Base-by-base conservation (phyloP, 2,113 vertebrate genomes). In the Sula dactylatra region DNA sequence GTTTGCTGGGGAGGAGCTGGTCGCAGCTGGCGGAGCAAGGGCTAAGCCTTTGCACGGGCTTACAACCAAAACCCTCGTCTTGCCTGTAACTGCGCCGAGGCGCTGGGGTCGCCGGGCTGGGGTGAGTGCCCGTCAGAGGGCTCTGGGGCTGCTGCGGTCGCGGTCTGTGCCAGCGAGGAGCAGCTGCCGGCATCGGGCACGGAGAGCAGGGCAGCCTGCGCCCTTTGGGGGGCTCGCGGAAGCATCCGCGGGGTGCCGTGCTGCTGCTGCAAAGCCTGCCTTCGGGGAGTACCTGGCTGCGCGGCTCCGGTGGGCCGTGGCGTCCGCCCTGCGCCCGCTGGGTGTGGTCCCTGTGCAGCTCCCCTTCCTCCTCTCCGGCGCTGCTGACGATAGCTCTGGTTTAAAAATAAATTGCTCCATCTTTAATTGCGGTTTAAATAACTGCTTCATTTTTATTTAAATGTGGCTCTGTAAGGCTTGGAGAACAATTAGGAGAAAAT, bases 371-470 rank as follows among this genome's bases (percentile, higher is more conserved):
- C 67, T 80, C 49, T 38, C 90, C 71, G 31, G 88, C 85, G 67
- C 95, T 62, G 42, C 82, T 70, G 94, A 96, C 22, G 94, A 92
- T 84, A 87, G 97, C 93, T 84, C 92, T 78, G 52, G 96, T 86
- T 98, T 98, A 98, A 98, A 98, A 98, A 97, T 98, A 98, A 98
- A 97, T 97, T 58, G 3, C 97, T 92, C 94, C 32, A 25, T 98
- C 97, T 98, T 98, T 98, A 98, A 98, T 98, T 98, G 97, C 96
- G 92, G 95, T 97, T 98, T 97, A 98, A 98, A 98, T 98, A 98
- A 98, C 97, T 97, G 97, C 98, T 98, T 97, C 97, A 97, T 97
- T 98, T 97, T 98, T 98, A 98, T 98, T 98, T 98, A 97, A 97
- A 96, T 96, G 91, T 95, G 97, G 94, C 96, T 98, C 95, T 97